These are phyloP conservation scores for Leptopilina myrica DNA, from an alignment of 2,888 invertebrate genomes.

Conservation along the genomic window DNA sequence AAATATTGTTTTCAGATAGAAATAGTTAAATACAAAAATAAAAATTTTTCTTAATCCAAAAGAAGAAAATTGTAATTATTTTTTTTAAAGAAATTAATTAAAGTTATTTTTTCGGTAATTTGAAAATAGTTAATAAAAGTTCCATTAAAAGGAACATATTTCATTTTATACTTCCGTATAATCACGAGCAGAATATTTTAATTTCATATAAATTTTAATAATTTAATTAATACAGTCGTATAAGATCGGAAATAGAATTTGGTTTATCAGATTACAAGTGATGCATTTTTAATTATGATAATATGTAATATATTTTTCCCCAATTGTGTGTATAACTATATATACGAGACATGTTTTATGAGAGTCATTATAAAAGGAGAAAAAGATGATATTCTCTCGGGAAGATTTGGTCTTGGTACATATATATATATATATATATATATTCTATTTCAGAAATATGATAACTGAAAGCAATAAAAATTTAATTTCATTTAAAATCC, in stretches of 20 bases:
- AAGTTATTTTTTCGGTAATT: no score
- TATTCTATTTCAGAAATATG: neutral
- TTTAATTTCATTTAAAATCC: neutral
- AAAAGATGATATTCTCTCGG: conserved; percentile 16
- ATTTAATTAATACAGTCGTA: neutral
- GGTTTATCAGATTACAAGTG: neutral
- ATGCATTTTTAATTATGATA: neutral
- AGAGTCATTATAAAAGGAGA: conserved; percentile 2
- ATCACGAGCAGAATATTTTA: neutral
- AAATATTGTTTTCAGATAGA: no score
- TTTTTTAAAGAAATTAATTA: no score
- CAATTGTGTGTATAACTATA: neutral
- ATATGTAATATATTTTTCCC: neutral
- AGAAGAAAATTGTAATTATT: no score
- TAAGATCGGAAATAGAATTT: neutral
- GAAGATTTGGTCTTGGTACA: neutral
- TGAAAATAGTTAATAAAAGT: no score
- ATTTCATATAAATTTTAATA: neutral
- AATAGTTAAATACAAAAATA: no score
- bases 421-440: neutral
- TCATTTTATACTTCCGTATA: no score
- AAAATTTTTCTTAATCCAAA: no score
- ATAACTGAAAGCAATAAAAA: neutral
- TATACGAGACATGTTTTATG: conserved; percentile 13
- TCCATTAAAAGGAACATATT: no score